phyloP scores from a whole-genome alignment of 1,140 invertebrate genomes.

The Caerostris darwini region DNA sequence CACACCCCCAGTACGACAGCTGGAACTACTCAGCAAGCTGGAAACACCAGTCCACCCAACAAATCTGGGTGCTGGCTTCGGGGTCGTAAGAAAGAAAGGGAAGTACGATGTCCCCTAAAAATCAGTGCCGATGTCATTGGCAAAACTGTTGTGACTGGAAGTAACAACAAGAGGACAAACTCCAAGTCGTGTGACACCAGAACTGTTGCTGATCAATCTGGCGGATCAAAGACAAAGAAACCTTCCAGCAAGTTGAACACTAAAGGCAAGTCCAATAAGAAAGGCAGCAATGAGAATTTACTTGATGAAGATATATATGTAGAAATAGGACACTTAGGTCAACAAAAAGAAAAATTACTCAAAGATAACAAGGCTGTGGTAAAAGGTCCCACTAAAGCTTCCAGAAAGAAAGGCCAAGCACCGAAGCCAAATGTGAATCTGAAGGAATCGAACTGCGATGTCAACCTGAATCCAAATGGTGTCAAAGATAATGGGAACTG shows the following conservation, averaged over 20 bases:
- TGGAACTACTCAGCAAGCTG: neutral
- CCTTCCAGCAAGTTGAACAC: neutral
- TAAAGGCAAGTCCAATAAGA: neutral
- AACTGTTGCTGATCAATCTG: constrained; percentile 36
- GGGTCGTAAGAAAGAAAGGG: constrained; percentile 51
- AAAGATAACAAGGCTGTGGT: neutral
- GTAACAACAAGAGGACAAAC: neutral
- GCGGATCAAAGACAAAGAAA: neutral
- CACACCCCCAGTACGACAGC: neutral
- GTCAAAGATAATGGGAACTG: neutral
- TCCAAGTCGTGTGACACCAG: constrained; percentile 24
- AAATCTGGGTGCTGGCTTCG: constrained; percentile 59
- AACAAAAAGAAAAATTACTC: neutral
- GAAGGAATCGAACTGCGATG: constrained; percentile 35
- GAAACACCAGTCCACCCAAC: constrained; percentile 19
- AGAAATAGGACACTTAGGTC: constrained; percentile 25
- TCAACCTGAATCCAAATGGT: constrained; percentile 57
- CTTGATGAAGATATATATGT: constrained; percentile 55
- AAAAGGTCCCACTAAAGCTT: constrained; percentile 26
- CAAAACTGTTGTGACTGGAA: constrained; percentile 58
- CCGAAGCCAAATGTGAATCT: constrained; percentile 42
- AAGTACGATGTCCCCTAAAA: constrained; percentile 13
- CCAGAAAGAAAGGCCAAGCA: constrained; percentile 58
- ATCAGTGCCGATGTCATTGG: neutral
- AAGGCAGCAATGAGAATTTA: neutral